Evolutionary conservation across 2,888 invertebrate genomes (phyloP).

Genomic region (Sphecodes monilicornis): DNA sequence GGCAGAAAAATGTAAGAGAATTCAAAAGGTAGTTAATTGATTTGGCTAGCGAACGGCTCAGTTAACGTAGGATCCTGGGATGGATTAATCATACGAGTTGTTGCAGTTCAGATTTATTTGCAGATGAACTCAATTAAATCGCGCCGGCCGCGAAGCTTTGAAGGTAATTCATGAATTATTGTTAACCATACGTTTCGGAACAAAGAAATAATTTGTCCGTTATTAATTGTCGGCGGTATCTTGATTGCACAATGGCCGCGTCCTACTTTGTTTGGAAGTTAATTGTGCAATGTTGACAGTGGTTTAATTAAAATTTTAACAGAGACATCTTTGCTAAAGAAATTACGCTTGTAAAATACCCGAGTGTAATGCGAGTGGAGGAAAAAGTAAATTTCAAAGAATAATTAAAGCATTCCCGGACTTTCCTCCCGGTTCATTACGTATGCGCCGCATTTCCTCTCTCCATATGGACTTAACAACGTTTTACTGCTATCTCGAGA

Average conservation of each 20-base stretch:
- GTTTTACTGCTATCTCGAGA: constrained; percentile 47
- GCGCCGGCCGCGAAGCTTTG: background rate
- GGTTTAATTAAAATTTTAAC: constrained; percentile 42
- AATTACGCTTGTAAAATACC: constrained; percentile 13
- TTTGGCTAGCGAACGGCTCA: too few relatives aligned
- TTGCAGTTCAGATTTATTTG: background rate
- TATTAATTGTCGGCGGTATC: background rate
- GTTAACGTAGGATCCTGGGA: background rate
- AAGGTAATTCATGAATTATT: background rate
- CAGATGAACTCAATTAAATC: background rate
- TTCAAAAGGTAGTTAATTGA: too few relatives aligned
- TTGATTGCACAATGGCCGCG: background rate
- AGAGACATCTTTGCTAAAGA: constrained; percentile 20
- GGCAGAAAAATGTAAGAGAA: too few relatives aligned
- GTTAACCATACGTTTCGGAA: background rate
- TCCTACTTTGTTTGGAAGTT: constrained; percentile 9
- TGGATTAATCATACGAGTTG: background rate
- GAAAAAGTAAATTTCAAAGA: constrained; percentile 43
- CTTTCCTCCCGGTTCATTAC: constrained; percentile 50
- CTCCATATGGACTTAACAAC: constrained; percentile 43
- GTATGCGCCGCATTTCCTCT: constrained; percentile 45
- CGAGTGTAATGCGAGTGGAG: background rate
- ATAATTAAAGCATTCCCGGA: constrained; percentile 37
- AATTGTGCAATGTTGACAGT: constrained; percentile 10
- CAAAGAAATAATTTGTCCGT: background rate